Conservation (phyloP, 1,140 invertebrate species). For the Teleogryllus occipitalis region DNA sequence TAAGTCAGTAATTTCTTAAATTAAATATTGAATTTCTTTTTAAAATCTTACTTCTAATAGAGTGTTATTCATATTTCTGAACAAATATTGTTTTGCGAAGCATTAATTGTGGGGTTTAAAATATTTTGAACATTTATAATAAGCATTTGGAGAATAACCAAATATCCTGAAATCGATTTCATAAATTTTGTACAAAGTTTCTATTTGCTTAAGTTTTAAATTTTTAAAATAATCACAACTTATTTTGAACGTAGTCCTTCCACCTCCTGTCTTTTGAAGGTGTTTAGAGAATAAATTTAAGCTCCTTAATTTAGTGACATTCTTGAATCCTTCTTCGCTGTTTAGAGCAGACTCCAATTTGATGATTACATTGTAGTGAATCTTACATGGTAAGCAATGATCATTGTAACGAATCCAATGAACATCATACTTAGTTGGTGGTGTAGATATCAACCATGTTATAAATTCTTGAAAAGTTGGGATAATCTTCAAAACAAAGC, state of each 20-base stretch:
- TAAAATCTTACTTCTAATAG: no score
- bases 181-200: slow-evolving; percentile 34
- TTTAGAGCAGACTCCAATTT: slow-evolving; percentile 34
- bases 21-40: no score
- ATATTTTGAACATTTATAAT: slow-evolving; percentile 30
- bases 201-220: slow-evolving; percentile 29
- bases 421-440: slow-evolving; percentile 32
- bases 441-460: slow-evolving; percentile 33
- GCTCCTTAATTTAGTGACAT: slow-evolving; percentile 29
- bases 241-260: slow-evolving; percentile 30
- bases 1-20: no score
- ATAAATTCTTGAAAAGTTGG: slow-evolving; percentile 39
- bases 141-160: slow-evolving; percentile 32
- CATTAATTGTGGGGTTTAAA: no score
- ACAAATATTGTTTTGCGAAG: no score
- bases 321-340: slow-evolving; percentile 31
- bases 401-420: slow-evolving; percentile 37
- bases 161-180: slow-evolving; percentile 40
- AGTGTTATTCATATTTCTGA: no score
- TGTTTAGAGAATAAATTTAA: slow-evolving; percentile 28
- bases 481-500: slow-evolving; percentile 37
- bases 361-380: slow-evolving; percentile 35
- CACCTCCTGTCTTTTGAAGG: slow-evolving; percentile 29
- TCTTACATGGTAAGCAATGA: slow-evolving; percentile 35
- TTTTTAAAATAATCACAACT: slow-evolving; percentile 36